A percentile compares a stretch with the other conserved stretches of the same genome.
These are phyloP conservation scores for Arctia plantaginis DNA, from an alignment of 2,888 invertebrate species.

Conservation along the genomic window DNA sequence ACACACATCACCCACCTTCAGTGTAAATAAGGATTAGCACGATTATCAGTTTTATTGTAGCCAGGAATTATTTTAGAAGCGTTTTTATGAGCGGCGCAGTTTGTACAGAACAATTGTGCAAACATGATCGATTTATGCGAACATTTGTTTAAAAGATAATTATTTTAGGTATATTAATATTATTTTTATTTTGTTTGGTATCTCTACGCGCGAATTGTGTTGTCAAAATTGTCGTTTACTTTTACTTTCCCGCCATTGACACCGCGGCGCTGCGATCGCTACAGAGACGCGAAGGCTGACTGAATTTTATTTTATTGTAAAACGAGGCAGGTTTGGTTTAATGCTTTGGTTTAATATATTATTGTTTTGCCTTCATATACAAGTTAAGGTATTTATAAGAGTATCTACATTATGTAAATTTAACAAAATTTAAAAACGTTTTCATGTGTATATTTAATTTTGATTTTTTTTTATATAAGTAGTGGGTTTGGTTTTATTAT, in stretches of 20 bases:
- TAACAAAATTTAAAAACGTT: background rate
- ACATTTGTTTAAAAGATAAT: constrained; percentile 56
- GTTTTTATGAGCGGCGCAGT: constrained; percentile 60
- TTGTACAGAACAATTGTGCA: constrained; percentile 77
- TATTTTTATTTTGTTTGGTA: constrained; percentile 37
- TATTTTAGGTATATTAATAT: constrained; percentile 53
- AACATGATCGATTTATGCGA: constrained; percentile 68
- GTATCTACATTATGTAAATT: background rate
- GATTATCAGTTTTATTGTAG: constrained; percentile 80
- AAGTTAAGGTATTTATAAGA: background rate
- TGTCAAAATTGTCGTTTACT: constrained; percentile 19
- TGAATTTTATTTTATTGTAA: too few relatives aligned
- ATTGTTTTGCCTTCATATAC: too few relatives aligned
- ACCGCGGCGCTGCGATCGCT: background rate
- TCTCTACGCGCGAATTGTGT: constrained; percentile 31
- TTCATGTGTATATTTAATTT: background rate
- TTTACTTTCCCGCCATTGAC: background rate
- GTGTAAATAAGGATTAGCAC: constrained; percentile 81
- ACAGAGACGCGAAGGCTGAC: background rate
- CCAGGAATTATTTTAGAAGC: constrained; percentile 73
- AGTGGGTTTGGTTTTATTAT: background rate
- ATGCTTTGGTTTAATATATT: too few relatives aligned
- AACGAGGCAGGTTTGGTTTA: too few relatives aligned
- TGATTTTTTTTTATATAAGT: background rate
- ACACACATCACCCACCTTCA: constrained; percentile 80